Base-by-base conservation (phyloP, 2,888 invertebrate species). In the Venusia cambrica region DNA sequence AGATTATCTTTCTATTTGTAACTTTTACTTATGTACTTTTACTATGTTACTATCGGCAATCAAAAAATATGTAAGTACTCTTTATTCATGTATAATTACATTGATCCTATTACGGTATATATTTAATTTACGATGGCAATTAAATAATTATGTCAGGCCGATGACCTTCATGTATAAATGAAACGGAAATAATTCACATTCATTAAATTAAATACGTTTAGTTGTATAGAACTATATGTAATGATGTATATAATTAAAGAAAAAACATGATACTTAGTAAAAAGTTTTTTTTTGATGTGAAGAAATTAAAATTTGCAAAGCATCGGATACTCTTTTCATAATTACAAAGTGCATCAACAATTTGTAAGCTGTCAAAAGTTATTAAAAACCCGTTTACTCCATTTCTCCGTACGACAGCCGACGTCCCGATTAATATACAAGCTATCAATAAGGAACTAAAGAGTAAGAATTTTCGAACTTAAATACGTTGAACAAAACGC, bases 361-460 rank as follows among this genome's bases (percentile, higher is more conserved):
- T 40, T 35, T 35, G 40, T 28, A 18, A 22, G 8, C 35, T 22
- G 25, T 42, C 35, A 45, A 32, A 43, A 28, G 43, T 38, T 10
- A 43, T 46, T 34, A 21, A 39, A 41, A 45, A 20, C 25, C 35
- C 45, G 45, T 47, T 25, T 45, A 41, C 37, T 27, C 26, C 26
- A 32, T 39, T 35, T n/a, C 7, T 21, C 29, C 30, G 35, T 28
- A 38, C 44, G 46, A 38, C 36, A 43, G 17, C 25, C 32, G 16
- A 35, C 15, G 33, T 45, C 26, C 48, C 26, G 49, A 52, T 55
- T 36, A 27, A 55, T 50, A 58, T 50, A 51, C 31, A 52, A 54
- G 53, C 50, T 52, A 57, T 58, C 55, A 54, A 62, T 63, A 61
- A 48, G 21, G 17, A 48, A 52, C 13, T 5, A 3, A 13, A 22